Conservation (phyloP, 2,113 vertebrate species). For the Marcusenius ussheri region DNA sequence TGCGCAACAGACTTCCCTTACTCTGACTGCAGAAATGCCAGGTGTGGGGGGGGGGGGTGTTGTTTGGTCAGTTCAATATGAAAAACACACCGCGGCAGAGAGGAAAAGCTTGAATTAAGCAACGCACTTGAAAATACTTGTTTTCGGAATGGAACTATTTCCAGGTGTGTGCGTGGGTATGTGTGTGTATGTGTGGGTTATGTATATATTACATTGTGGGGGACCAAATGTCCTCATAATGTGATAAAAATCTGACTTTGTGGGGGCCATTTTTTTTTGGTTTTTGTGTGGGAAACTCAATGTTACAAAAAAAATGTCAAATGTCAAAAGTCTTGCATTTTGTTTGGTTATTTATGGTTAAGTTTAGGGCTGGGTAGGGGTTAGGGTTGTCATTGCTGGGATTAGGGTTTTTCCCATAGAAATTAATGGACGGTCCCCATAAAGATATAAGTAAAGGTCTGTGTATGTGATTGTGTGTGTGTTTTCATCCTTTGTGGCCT, state of each 20-base stretch:
- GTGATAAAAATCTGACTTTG: too few species aligned
- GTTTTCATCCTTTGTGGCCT: background rate
- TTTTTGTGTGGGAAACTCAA: too few species aligned
- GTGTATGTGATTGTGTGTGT: background rate
- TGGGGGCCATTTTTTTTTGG: too few species aligned
- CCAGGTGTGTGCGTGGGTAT: background rate
- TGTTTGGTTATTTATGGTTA: background rate
- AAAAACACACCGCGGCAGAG: background rate
- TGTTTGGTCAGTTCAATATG: background rate
- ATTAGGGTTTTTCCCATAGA: background rate
- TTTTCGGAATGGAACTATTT: background rate
- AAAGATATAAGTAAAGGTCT: too few species aligned
- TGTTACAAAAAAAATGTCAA: too few species aligned
- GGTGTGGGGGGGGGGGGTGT: background rate
- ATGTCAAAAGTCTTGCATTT: too few species aligned
- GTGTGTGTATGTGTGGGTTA: background rate
- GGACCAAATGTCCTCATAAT: too few species aligned
- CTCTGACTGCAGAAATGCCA: background rate
- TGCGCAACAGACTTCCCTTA: background rate
- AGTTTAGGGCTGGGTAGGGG: background rate
- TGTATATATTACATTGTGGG: too few species aligned
- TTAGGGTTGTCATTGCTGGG: background rate
- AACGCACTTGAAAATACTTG: background rate
- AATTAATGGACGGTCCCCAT: background rate
- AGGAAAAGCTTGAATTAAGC: background rate